A percentile compares a stretch with the other conserved stretches of the same genome.
phyloP scores from a whole-genome alignment of 2,113 vertebrate genomes.

The Ia io region DNA sequence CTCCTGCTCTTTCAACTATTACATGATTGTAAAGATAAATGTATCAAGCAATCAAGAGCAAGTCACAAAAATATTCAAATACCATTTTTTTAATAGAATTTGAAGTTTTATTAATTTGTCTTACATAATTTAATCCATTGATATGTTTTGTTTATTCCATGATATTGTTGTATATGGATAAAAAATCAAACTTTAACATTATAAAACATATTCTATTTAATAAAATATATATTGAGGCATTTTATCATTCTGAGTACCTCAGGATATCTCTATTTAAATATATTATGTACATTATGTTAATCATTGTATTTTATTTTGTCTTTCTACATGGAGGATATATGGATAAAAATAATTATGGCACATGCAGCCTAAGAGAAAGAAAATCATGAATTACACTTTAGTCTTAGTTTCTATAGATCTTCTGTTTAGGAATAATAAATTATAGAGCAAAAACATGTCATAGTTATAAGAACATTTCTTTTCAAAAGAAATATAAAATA shows the following conservation, averaged over 20 bases:
- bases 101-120: neutral
- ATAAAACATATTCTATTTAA: neutral
- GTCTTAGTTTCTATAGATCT: slow-evolving; percentile 16
- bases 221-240: neutral
- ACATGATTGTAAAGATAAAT: neutral
- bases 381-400: slow-evolving; percentile 18
- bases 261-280: neutral
- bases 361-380: neutral
- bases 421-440: slow-evolving; percentile 55
- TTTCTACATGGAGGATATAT: neutral
- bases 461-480: slow-evolving; percentile 52
- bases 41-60: neutral
- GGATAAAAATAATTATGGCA: slow-evolving; percentile 5
- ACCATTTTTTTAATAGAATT: neutral
- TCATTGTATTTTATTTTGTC: neutral
- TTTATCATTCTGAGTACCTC: neutral
- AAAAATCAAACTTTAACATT: neutral
- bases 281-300: neutral
- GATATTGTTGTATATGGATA: neutral
- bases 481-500: slow-evolving; percentile 59
- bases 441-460: slow-evolving; percentile 49
- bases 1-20: neutral
- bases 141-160: neutral
- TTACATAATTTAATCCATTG: neutral
- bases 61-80: neutral